phyloP scores from a whole-genome alignment of 2,888 invertebrate species.

The Ichneumoninae sp. region DNA sequence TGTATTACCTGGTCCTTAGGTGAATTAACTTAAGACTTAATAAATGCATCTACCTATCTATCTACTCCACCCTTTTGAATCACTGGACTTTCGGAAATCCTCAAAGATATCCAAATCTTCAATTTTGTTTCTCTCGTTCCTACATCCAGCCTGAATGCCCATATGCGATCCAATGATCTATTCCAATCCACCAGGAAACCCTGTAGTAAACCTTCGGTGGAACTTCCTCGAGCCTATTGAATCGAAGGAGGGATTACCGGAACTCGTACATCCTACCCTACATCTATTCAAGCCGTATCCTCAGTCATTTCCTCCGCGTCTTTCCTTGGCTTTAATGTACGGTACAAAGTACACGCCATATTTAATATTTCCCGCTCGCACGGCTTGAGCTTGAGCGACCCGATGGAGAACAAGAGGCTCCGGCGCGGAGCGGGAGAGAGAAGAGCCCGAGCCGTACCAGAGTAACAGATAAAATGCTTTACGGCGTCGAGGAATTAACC shows the following conservation, averaged over 20 bases:
- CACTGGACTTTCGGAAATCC: too few species aligned
- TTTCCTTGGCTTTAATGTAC: conserved; percentile 35
- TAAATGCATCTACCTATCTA: too few species aligned
- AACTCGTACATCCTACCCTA: not conserved
- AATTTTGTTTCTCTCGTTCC: too few species aligned
- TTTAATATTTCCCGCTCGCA: conserved; percentile 75
- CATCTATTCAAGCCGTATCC: not conserved
- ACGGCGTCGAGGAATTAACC: conserved; percentile 82
- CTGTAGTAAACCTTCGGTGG: not conserved
- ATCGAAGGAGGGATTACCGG: not conserved
- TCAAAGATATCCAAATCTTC: too few species aligned
- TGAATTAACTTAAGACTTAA: too few species aligned
- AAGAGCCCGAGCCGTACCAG: conserved; percentile 37
- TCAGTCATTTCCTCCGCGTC: conserved; percentile 2
- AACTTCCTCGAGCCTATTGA: not conserved
- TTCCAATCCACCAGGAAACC: not conserved
- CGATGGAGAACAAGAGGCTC: conserved; percentile 49
- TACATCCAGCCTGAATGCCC: not conserved
- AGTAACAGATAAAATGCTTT: conserved; percentile 82
- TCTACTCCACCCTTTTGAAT: too few species aligned
- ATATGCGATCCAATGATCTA: not conserved
- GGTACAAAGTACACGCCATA: conserved; percentile 75
- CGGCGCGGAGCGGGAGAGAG: not conserved
- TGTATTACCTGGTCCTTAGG: too few species aligned
- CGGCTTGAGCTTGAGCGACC: conserved; percentile 45